Evolutionary conservation across 1,140 invertebrate genomes (phyloP).

Genomic region (Heliconius himera): DNA sequence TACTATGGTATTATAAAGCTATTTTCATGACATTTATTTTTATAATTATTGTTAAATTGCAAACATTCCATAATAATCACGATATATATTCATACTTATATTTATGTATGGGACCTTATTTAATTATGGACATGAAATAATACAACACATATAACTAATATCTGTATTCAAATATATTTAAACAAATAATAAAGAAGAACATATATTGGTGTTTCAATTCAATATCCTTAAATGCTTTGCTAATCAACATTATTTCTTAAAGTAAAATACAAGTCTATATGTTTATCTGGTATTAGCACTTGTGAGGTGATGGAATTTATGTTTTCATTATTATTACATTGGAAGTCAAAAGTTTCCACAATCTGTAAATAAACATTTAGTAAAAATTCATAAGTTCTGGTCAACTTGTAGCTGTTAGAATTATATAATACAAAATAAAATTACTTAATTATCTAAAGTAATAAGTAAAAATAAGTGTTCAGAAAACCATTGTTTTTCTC

Average conservation of each 20-base stretch:
- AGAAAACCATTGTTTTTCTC: too few species aligned
- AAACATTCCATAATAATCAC: slow-evolving; percentile 21
- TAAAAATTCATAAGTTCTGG: background rate
- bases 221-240: slow-evolving; percentile 18
- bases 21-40: slow-evolving; percentile 2
- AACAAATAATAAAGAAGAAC: slow-evolving; percentile 25
- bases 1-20: background rate
- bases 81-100: slow-evolving; percentile 19
- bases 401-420: background rate
- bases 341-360: slow-evolving; percentile 63
- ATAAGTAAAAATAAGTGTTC: too few species aligned
- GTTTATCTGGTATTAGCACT: slow-evolving; percentile 61
- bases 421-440: too few species aligned
- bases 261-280: slow-evolving; percentile 49
- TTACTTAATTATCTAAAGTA: too few species aligned
- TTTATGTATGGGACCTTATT: slow-evolving; percentile 13
- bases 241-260: slow-evolving; percentile 31
- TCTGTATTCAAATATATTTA: slow-evolving; percentile 28
- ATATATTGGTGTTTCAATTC: slow-evolving; percentile 19
- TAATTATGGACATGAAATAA: slow-evolving; percentile 14
- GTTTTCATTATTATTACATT: slow-evolving; percentile 51
- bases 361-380: slow-evolving; percentile 54
- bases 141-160: slow-evolving; percentile 23
- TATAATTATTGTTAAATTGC: background rate
- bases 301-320: slow-evolving; percentile 65